These are phyloP conservation scores for Turritopsis dohrnii DNA, from an alignment of 30 jellyfish, hydroid and myxozoan genomes.

Conservation along the genomic window DNA sequence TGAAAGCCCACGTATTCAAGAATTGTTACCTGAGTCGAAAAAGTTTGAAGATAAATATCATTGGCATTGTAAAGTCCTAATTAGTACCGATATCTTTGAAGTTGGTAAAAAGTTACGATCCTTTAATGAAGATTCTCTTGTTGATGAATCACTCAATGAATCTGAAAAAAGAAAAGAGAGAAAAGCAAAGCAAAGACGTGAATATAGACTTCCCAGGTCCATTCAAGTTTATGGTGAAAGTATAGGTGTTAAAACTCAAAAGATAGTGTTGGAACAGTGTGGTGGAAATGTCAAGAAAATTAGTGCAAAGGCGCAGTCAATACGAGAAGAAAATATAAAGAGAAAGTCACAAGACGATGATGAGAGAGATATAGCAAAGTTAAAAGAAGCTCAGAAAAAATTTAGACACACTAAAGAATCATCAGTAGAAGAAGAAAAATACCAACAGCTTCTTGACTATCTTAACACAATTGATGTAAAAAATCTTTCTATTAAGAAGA, in stretches of 20 bases:
- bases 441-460: neutral
- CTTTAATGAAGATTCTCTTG: neutral
- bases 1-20: slow-evolving; percentile 9
- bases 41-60: slow-evolving; percentile 17
- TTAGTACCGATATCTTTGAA: neutral
- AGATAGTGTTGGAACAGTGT: neutral
- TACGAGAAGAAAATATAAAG: neutral
- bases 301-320: slow-evolving; percentile 2
- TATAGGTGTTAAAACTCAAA: slow-evolving; percentile 3
- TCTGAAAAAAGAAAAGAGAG: neutral
- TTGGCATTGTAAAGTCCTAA: slow-evolving; percentile 17
- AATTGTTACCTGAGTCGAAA: slow-evolving; percentile 5
- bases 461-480: neutral
- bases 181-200: neutral
- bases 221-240: slow-evolving; percentile 15
- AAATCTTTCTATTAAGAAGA: neutral
- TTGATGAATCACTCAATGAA: neutral
- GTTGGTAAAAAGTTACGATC: neutral
- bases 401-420: neutral
- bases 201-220: neutral
- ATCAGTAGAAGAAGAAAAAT: neutral
- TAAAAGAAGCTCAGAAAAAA: neutral
- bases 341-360: neutral
- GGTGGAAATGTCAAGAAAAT: too few relatives aligned
- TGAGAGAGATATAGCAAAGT: neutral